Conservation (phyloP, 2,888 invertebrate genomes). For the Drosophila cyrtoloma region DNA sequence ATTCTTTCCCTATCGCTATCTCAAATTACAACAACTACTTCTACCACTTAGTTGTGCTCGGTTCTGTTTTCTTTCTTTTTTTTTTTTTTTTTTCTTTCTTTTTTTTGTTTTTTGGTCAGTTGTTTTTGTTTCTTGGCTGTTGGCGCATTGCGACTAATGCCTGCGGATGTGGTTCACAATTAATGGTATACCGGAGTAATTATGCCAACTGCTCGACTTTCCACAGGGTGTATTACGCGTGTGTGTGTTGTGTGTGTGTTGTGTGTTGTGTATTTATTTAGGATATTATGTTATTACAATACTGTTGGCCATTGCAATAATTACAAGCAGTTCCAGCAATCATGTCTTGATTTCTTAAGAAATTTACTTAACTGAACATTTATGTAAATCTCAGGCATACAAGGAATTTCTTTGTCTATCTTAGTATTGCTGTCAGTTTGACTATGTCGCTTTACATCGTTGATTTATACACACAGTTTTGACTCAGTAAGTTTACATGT, state of each 20-base stretch:
- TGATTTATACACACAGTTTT: background rate
- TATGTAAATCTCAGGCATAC: background rate
- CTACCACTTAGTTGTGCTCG: slow-evolving; percentile 38
- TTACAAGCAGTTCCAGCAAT: background rate
- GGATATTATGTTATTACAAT: background rate
- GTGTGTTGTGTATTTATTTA: background rate
- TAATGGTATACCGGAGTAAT: slow-evolving; percentile 49
- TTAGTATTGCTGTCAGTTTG: too few species aligned
- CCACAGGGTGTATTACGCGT: slow-evolving; percentile 1
- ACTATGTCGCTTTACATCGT: slow-evolving; percentile 12
- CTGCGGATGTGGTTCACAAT: slow-evolving; percentile 64
- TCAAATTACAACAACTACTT: slow-evolving; percentile 26
- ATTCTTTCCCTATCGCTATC: slow-evolving; percentile 63
- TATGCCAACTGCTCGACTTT: slow-evolving; percentile 27
- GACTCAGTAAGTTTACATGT: slow-evolving; percentile 15
- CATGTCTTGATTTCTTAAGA: background rate
- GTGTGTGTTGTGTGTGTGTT: too few species aligned
- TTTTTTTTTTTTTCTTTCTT: background rate
- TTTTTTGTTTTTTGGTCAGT: slow-evolving; percentile 29
- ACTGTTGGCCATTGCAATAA: background rate
- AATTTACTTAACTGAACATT: background rate
- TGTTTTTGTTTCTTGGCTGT: slow-evolving; percentile 18
- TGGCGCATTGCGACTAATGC: slow-evolving; percentile 72
- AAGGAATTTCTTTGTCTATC: slow-evolving; percentile 4
- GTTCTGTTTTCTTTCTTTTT: slow-evolving; percentile 22